Percentiles rank a stretch among this genome's conserved stretches.
These are phyloP conservation scores for Talpa occidentalis DNA, from an alignment of 2,113 vertebrate genomes.

Conservation along the genomic window DNA sequence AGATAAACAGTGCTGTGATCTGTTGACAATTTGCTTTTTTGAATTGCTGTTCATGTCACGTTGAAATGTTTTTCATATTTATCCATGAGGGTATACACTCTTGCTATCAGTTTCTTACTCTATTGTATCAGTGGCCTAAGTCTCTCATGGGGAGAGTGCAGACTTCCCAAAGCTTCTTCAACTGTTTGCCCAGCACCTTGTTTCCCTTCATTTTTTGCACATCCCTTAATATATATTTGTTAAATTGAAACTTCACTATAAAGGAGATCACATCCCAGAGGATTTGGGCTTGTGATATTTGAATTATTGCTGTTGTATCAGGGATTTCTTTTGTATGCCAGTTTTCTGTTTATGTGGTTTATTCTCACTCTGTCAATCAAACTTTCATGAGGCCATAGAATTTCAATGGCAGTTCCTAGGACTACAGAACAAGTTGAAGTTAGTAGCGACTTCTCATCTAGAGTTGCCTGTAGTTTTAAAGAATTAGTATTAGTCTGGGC, in stretches of 20 bases:
- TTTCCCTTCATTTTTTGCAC: background rate
- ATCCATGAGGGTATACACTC: background rate
- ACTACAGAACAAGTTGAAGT: background rate
- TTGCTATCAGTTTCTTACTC: background rate
- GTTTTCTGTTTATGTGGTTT: background rate
- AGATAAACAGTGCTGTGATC: background rate
- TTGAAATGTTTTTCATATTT: background rate
- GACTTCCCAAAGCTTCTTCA: background rate
- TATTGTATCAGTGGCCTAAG: background rate
- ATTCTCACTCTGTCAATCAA: too few relatives aligned
- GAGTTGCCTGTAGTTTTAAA: background rate
- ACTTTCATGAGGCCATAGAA: conserved; percentile 7
- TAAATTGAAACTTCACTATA: background rate
- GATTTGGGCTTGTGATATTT: conserved; percentile 1
- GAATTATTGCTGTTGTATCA: background rate
- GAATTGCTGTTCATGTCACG: background rate
- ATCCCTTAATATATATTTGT: background rate
- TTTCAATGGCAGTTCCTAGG: conserved; percentile 17
- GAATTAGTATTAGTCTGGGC: background rate
- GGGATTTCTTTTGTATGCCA: background rate
- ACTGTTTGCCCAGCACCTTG: background rate
- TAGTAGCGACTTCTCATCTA: background rate
- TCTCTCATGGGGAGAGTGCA: background rate
- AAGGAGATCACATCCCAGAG: background rate
- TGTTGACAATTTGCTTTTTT: background rate